Conservation (phyloP, 1,140 invertebrate species). For the Latrodectus geometricus region DNA sequence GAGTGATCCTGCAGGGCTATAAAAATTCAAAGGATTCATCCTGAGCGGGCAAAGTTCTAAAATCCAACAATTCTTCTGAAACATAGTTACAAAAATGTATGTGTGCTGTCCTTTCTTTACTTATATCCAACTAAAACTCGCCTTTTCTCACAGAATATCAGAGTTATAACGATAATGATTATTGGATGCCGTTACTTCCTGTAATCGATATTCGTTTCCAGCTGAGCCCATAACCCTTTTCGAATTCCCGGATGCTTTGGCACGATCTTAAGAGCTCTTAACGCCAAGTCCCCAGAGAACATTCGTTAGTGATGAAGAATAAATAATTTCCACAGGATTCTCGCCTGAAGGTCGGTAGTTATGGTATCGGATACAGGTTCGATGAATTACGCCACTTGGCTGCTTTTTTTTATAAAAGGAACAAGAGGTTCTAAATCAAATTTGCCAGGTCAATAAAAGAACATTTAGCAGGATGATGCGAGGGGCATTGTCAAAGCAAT, state of each 20-base stretch:
- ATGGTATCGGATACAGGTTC: too few relatives aligned
- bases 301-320: slow-evolving; percentile 32
- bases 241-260: not conserved
- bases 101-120: not conserved
- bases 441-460: too few relatives aligned
- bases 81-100: not conserved
- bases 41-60: too few relatives aligned
- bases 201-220: slow-evolving; percentile 40
- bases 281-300: not conserved
- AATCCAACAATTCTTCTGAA: not conserved
- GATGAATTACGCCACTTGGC: too few relatives aligned
- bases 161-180: slow-evolving; percentile 41
- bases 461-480: too few relatives aligned
- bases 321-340: slow-evolving; percentile 24
- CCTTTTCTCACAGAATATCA: slow-evolving; percentile 5
- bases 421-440: too few relatives aligned
- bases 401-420: too few relatives aligned
- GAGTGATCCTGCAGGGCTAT: too few relatives aligned
- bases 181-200: slow-evolving; percentile 32
- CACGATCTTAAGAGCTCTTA: slow-evolving; percentile 29
- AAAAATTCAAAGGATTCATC: too few relatives aligned
- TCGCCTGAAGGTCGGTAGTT: not conserved
- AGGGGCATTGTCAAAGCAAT: too few relatives aligned
- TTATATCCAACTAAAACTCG: not conserved
- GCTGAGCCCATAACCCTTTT: slow-evolving; percentile 45